A percentile compares a stretch with the other conserved stretches of the same genome.
Conservation (phyloP, 1,140 invertebrate genomes). For the Saxidomus purpurata region DNA sequence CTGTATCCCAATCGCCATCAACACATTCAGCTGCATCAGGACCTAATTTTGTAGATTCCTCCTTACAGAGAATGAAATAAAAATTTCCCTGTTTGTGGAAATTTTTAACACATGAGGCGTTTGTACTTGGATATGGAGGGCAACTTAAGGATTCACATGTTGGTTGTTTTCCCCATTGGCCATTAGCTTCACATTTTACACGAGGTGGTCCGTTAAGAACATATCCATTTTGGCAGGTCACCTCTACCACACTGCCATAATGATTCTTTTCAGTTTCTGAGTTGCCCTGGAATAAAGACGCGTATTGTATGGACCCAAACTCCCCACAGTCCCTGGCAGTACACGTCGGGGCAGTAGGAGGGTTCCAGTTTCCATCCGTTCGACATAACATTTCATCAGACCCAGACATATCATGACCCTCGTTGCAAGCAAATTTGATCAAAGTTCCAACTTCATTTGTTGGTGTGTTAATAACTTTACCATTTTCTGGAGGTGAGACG, state of each 20-base stretch:
- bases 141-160: neutral
- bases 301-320: conserved; percentile 16
- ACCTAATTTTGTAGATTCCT: neutral
- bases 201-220: neutral
- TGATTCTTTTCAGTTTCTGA: neutral
- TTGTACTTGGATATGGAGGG: neutral
- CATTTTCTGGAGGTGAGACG: conserved; percentile 15
- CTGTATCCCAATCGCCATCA: neutral
- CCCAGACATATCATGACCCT: conserved; percentile 11
- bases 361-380: neutral
- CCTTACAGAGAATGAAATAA: neutral
- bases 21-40: neutral
- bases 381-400: neutral
- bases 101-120: neutral
- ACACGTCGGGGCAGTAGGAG: neutral
- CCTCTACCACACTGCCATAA: conserved; percentile 37
- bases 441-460: neutral
- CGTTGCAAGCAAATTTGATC: conserved; percentile 32
- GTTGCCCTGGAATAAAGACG: neutral
- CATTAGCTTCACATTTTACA: conserved; percentile 18
- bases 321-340: conserved; percentile 18
- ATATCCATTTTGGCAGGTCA: neutral
- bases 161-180: conserved; percentile 1
- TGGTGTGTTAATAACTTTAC: neutral
- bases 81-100: neutral